Base-by-base conservation (phyloP, 1,140 invertebrate genomes). In the Tetramorium parvispinum region DNA sequence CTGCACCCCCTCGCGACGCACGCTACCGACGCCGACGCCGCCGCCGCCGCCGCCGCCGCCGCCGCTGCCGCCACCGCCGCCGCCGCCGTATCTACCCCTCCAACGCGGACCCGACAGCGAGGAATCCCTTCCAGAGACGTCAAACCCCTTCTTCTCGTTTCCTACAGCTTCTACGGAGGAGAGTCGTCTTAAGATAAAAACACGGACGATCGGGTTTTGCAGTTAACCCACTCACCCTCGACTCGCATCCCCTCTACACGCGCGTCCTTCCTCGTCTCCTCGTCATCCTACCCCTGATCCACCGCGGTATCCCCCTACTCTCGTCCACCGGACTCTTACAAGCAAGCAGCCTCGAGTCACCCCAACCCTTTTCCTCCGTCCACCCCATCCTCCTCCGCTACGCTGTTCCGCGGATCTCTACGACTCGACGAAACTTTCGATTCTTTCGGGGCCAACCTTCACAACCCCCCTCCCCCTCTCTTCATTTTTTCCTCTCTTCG, bases 101-200 rank as follows among this genome's bases (percentile, higher is more conserved):
- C 78, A 85, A 68, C 77, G 55, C 24, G 59, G 83, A 73, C 21
- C 53, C 49, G 55, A 79, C 85, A 70, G 49, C 86, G 89, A 89
- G 85, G 61, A 90, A 77, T 86, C 89, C 89, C 88, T 90, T 90
- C 89, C 89, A 89, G 85, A 86, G 83, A 85, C 90, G 70, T 57
- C 43, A 63, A 87, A 61, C 66, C 85, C 83, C 83, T 91, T 83
- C 88, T 85, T 90, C 87, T 65, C 76, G 71, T 88, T 85, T 88
- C 53, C 83, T 83, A 86, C 77, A 49, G 90, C 68, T 87, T 89
- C 89, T 83, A 88, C 86, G 75, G 66, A 87, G 87, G 83, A 77
- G 89, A 88, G 71, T 89, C 88, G 93, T 95, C 94, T 95, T 94
- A 93, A 93, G 93, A 94, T 94, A 94, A 95, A 95, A 95, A 95